Evolutionary conservation across 1,140 invertebrate genomes (phyloP).

Genomic region (Rhagoletis zephyria): DNA sequence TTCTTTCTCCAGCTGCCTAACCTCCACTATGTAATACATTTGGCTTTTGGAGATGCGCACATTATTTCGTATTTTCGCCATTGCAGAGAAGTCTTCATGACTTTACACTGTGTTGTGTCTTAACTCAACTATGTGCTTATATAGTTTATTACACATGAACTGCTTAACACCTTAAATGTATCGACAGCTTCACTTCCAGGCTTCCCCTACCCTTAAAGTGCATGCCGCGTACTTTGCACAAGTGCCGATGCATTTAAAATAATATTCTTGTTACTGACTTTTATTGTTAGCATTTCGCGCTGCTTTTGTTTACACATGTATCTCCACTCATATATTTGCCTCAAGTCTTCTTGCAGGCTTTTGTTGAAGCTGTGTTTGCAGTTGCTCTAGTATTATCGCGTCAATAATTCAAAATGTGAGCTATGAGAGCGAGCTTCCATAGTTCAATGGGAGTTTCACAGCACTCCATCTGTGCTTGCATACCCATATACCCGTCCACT

Average conservation of each 20-base stretch:
- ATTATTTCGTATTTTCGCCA: no score
- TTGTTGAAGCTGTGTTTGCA: not conserved
- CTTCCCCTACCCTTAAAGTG: not conserved
- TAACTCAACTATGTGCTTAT: no score
- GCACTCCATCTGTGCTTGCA: no score
- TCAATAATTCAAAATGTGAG: conserved; percentile 42
- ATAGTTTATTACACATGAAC: no score
- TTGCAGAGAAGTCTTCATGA: no score
- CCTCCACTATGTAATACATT: no score
- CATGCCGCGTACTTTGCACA: not conserved
- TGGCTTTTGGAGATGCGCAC: no score
- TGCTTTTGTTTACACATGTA: no score
- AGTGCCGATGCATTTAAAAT: conserved; percentile 14
- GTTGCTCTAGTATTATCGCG: conserved; percentile 27
- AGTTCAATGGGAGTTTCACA: not conserved
- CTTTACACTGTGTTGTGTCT: no score
- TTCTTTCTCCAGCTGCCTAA: no score
- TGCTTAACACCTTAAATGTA: no score
- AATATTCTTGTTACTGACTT: conserved; percentile 26
- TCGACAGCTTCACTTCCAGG: not conserved
- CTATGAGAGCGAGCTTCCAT: not conserved
- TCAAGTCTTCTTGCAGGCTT: not conserved
- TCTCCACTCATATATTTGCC: not conserved
- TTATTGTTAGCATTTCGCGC: not conserved
- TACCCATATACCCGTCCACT: no score